A percentile compares a stretch with the other conserved stretches of the same genome.
These are phyloP conservation scores for Leucosticte australis DNA, from an alignment of 2,113 vertebrate genomes.

Conservation along the genomic window DNA sequence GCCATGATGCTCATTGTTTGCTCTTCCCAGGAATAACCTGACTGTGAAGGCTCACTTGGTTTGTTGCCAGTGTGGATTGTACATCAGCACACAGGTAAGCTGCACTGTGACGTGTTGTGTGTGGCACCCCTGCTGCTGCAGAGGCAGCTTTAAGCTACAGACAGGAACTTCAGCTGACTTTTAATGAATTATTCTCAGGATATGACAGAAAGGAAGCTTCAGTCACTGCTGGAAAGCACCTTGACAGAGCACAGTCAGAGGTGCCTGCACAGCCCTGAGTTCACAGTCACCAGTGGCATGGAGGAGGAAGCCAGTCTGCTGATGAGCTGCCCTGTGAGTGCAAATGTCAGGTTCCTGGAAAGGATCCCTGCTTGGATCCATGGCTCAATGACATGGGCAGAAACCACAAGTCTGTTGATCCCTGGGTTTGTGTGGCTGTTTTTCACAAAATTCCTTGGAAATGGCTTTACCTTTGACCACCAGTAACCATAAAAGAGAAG, in stretches of 20 bases:
- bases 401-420: neutral
- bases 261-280: conserved; percentile 66
- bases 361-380: neutral
- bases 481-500: neutral
- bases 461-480: neutral
- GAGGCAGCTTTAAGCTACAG: neutral
- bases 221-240: conserved; percentile 47
- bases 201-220: conserved; percentile 71
- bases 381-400: neutral
- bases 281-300: conserved; percentile 61
- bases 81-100: conserved; percentile 70
- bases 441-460: neutral
- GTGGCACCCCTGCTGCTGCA: neutral
- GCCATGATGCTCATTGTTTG: neutral
- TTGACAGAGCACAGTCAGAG: conserved; percentile 66
- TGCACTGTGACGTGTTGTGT: rapidly evolving
- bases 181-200: neutral
- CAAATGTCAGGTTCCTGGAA: neutral
- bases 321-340: conserved; percentile 76
- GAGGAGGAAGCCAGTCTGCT: conserved; percentile 71
- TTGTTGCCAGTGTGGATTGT: conserved; percentile 74
- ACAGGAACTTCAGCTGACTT: neutral
- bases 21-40: conserved; percentile 69
- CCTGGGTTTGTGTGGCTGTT: neutral
- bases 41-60: conserved; percentile 56